Conservation (phyloP, 30 jellyfish, hydroid and myxozoan genomes). For the Phacellophora camtschatica region DNA sequence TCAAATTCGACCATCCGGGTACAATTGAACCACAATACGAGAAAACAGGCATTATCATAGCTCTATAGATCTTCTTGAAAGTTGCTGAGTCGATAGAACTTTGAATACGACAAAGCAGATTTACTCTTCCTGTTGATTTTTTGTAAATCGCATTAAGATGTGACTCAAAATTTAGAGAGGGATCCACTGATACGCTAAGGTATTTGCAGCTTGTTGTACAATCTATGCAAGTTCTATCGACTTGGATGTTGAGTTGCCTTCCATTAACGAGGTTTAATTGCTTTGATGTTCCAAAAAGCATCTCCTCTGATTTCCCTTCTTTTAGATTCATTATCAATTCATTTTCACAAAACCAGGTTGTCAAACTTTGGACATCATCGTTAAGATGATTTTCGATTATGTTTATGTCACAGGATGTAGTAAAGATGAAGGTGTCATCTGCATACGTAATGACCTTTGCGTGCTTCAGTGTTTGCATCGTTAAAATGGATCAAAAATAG, state of each 20-base stretch:
- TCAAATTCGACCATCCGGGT: neutral
- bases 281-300: conserved; percentile 45
- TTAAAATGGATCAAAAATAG: no score
- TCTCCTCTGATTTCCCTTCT: conserved; percentile 17
- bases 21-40: neutral
- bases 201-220: conserved; percentile 29
- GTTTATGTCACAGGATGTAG: neutral
- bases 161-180: neutral
- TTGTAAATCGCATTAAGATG: neutral
- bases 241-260: conserved; percentile 30
- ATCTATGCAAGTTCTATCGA: conserved; percentile 13
- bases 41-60: no score
- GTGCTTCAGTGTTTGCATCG: no score
- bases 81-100: neutral
- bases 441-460: no score
- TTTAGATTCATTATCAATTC: no score
- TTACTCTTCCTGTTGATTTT: neutral
- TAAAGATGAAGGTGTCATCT: no score
- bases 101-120: neutral
- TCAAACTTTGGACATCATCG: neutral
- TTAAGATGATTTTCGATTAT: conserved; percentile 3
- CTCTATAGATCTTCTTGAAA: neutral
- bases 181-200: conserved; percentile 24
- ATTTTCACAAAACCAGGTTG: conserved; percentile 8
- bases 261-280: neutral